These are phyloP conservation scores for Speoplatyrhinus poulsoni DNA, from an alignment of 2,113 vertebrate species.

Conservation along the genomic window DNA sequence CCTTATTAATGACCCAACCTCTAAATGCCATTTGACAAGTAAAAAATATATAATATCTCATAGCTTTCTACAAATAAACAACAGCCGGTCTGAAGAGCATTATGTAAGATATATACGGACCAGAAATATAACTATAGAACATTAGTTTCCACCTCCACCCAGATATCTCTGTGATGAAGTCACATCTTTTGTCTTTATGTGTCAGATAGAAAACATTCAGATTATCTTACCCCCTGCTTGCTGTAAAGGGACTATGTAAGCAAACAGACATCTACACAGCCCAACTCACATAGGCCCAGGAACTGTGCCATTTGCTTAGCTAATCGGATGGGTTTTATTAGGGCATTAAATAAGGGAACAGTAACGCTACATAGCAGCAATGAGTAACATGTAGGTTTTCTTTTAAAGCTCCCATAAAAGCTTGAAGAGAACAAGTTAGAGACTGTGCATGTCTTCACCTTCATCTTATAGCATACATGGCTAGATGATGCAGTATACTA, in stretches of 20 bases:
- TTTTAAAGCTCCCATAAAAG: neutral
- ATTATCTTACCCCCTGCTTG: conserved; percentile 47
- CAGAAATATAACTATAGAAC: conserved; percentile 1
- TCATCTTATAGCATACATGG: conserved; percentile 6
- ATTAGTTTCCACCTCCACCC: conserved; percentile 22
- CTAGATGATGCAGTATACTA: neutral
- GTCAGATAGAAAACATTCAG: conserved; percentile 34
- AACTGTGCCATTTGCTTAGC: conserved; percentile 46
- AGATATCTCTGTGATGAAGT: conserved; percentile 45
- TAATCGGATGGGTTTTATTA: conserved; percentile 61
- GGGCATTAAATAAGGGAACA: conserved; percentile 14
- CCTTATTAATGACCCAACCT: neutral
- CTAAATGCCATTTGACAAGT: neutral
- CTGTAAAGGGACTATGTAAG: conserved; percentile 43
- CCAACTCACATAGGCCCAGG: conserved; percentile 44
- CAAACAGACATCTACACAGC: conserved; percentile 51
- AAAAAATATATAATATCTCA: neutral
- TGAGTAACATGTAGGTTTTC: neutral
- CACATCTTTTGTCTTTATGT: conserved; percentile 17
- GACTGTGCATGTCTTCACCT: neutral
- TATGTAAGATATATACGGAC: conserved; percentile 7
- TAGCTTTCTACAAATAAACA: conserved; percentile 11
- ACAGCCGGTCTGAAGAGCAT: conserved; percentile 11
- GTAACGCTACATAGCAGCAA: neutral
- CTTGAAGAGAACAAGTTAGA: neutral